Percentiles rank a stretch among this genome's conserved stretches.
phyloP scores from a whole-genome alignment of 2,113 vertebrate genomes.

The Pavo muticus region DNA sequence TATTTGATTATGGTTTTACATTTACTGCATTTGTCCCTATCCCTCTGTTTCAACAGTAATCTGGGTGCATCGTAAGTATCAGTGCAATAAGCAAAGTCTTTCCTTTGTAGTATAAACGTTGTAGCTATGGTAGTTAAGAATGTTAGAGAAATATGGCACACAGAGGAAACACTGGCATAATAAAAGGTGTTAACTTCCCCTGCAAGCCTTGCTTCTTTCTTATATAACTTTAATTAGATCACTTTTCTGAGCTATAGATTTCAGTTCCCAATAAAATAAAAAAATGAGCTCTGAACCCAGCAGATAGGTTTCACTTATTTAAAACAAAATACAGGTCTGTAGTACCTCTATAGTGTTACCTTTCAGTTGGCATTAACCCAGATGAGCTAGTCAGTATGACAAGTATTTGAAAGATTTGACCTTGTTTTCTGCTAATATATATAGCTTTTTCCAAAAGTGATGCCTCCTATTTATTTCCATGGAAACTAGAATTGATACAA shows the following conservation, averaged over 20 bases:
- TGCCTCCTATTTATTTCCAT: no score
- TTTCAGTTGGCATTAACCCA: not conserved
- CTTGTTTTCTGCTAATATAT: not conserved
- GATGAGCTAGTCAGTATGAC: not conserved
- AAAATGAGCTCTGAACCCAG: not conserved
- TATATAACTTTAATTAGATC: not conserved
- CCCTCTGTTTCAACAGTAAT: not conserved
- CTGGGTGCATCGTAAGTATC: not conserved
- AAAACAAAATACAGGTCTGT: not conserved
- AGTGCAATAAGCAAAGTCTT: not conserved
- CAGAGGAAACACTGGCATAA: not conserved
- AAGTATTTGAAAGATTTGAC: not conserved
- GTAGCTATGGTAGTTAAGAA: not conserved
- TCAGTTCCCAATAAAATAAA: not conserved
- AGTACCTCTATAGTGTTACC: not conserved
- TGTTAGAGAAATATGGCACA: not conserved
- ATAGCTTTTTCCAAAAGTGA: no score
- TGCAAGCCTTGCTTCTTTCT: not conserved
- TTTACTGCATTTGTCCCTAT: not conserved
- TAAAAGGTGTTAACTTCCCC: not conserved
- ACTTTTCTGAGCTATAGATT: not conserved
- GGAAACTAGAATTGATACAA: no score
- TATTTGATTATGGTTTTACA: not conserved
- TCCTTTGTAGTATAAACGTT: slow-evolving; percentile 24
- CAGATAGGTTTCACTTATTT: not conserved